Percentiles rank a stretch among this genome's conserved stretches.
Conservation (phyloP, 2,888 invertebrate species). For the Trachelus stipa region DNA sequence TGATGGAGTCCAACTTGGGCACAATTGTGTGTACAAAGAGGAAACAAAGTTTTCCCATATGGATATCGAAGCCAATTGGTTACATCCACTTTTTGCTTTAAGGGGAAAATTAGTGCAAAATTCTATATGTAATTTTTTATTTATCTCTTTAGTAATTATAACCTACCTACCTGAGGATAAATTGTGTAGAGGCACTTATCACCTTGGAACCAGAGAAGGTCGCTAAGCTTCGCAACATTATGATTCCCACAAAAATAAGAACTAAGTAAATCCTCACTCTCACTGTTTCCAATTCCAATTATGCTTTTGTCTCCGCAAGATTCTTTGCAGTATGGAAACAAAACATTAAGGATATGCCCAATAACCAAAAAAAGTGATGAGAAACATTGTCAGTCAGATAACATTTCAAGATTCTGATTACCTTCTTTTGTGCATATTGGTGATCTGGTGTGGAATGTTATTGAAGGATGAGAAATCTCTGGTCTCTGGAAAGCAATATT, state of each 20-base stretch:
- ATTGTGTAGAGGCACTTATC: slow-evolving; percentile 70
- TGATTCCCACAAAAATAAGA: slow-evolving; percentile 71
- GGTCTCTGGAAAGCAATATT: slow-evolving; percentile 56
- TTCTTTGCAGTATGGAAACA: slow-evolving; percentile 7
- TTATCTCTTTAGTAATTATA: too few relatives aligned
- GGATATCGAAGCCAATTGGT: slow-evolving; percentile 65
- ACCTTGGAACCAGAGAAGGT: slow-evolving; percentile 71
- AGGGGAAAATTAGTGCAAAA: slow-evolving; percentile 14
- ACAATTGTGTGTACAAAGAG: slow-evolving; percentile 57
- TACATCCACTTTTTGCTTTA: slow-evolving; percentile 67
- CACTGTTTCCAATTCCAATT: slow-evolving; percentile 27
- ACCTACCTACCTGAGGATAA: slow-evolving; percentile 70
- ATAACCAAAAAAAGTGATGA: slow-evolving; percentile 16
- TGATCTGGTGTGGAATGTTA: slow-evolving; percentile 55
- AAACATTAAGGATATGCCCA: background rate
- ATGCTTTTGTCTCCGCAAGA: slow-evolving; percentile 28
- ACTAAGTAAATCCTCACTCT: slow-evolving; percentile 60
- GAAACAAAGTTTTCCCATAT: slow-evolving; percentile 61
- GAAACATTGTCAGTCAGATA: slow-evolving; percentile 5
- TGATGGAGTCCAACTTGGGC: slow-evolving; percentile 44
- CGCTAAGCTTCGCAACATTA: slow-evolving; percentile 72
- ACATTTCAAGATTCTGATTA: slow-evolving; percentile 30
- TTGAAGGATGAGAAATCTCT: slow-evolving; percentile 44
- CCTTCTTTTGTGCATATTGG: slow-evolving; percentile 45
- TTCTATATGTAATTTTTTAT: background rate